Conservation (phyloP, 1,140 invertebrate genomes). For the Apis dorsata region DNA sequence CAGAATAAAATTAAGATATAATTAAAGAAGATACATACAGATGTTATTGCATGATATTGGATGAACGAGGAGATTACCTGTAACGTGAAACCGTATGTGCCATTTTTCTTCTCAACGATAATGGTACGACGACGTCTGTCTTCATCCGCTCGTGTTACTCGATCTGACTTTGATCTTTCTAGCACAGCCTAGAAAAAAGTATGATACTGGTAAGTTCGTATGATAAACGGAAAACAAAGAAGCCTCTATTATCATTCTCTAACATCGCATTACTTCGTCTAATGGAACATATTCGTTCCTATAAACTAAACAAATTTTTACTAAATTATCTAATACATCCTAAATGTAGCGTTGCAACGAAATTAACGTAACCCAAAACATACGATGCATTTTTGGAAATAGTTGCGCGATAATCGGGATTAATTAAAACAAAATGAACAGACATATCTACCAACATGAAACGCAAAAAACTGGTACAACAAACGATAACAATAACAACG, state of each 20-base stretch:
- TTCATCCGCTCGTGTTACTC: slow-evolving; percentile 89
- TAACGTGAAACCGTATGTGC: slow-evolving; percentile 95
- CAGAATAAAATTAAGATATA: not conserved
- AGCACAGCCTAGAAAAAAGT: slow-evolving; percentile 82
- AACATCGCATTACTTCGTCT: not conserved
- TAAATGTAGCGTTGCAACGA: slow-evolving; percentile 13
- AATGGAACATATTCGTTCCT: not conserved
- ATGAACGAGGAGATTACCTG: slow-evolving; percentile 80
- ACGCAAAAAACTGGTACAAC: not conserved
- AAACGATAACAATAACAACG: not conserved
- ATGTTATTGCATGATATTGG: not conserved
- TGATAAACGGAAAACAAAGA: not conserved
- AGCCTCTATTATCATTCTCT: not conserved
- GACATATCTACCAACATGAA: too few relatives aligned
- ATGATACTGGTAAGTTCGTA: not conserved
- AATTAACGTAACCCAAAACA: not conserved
- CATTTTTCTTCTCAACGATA: slow-evolving; percentile 94
- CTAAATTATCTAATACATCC: not conserved
- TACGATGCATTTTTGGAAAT: not conserved
- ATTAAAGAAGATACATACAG: not conserved
- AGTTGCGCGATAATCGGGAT: not conserved
- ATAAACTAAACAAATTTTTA: not conserved
- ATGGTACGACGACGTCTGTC: slow-evolving; percentile 92
- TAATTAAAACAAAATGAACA: not conserved
- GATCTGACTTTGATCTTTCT: slow-evolving; percentile 90